A percentile compares a stretch with the other conserved stretches of the same genome.
Conservation (phyloP, 1,140 invertebrate species). For the Caenorhabditis tropicalis region DNA sequence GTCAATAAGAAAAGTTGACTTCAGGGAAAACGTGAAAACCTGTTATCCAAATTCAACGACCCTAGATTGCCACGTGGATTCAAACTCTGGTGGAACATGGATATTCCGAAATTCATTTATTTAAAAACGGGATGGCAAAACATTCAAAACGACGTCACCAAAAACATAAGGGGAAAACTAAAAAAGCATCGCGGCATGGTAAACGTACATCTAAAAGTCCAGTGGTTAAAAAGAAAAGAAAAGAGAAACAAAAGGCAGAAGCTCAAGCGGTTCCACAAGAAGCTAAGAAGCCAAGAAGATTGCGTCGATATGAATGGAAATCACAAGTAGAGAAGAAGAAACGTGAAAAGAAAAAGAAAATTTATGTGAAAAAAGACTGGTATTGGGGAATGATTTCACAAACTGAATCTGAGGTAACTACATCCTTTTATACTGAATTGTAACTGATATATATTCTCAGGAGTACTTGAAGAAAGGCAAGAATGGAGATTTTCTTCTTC, state of each 20-base stretch:
- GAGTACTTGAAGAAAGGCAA: background rate
- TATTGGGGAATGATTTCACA: conserved; percentile 2
- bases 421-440: background rate
- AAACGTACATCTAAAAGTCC: background rate
- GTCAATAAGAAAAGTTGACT: no score
- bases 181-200: background rate
- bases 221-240: background rate
- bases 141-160: background rate
- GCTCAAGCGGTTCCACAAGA: background rate
- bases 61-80: no score
- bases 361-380: background rate
- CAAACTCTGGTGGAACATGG: background rate
- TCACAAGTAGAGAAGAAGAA: background rate
- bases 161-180: background rate
- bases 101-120: background rate
- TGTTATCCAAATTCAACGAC: no score
- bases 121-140: background rate
- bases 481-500: no score
- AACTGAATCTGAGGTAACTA: background rate
- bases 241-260: background rate
- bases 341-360: background rate
- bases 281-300: background rate
- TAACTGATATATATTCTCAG: background rate
- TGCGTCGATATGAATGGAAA: background rate
- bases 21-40: no score